Base-by-base conservation (phyloP, 2,888 invertebrate species). In the Leucophenga maculata region DNA sequence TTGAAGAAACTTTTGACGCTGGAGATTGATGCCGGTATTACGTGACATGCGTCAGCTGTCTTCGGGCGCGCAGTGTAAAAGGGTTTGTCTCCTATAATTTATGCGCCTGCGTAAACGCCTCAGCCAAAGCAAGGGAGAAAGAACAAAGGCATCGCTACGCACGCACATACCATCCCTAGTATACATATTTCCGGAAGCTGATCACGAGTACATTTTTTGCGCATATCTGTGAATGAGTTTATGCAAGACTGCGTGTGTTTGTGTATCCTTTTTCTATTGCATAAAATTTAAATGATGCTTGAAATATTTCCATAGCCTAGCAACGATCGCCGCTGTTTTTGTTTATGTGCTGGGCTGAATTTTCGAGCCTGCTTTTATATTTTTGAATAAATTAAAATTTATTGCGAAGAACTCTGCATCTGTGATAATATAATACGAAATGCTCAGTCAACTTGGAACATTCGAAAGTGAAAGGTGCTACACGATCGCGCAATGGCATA, bases 21-120 rank as follows among this genome's bases (percentile, higher is more conserved):
- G n/a, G 73, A 76, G 77, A 85, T 86, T 86, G 86, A 85, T 86
- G 86, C 77, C 77, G 77, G 74, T 81, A 75, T 76, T 84, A 85
- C 85, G 82, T 84, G 84, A 83, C 82, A 79, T 75, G 81, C 78
- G 70, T 74, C 77, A 77, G 68, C 67, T 67, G 54, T 64, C 62
- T 64, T 20, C 60, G 57, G 57, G 52, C 64, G 20, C 16, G 50
- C 46, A 65, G 68, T 50, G 16, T 57, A 6, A 83, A 78, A 78
- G 85, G 78, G 77, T 78, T 76, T 62, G 68, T 77, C 70, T 14
- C 18, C 13, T 20, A 48, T 86, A 85, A 86, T 86, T 86, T 86
- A 86, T 86, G 86, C 83, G 86, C 76, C 78, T 74, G 84, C 84
- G 86, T 79, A 77, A 79, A 84, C 86, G 87, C 85, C 83, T 85